Conservation (phyloP, 1,140 invertebrate genomes). For the Marisa cornuarietis region DNA sequence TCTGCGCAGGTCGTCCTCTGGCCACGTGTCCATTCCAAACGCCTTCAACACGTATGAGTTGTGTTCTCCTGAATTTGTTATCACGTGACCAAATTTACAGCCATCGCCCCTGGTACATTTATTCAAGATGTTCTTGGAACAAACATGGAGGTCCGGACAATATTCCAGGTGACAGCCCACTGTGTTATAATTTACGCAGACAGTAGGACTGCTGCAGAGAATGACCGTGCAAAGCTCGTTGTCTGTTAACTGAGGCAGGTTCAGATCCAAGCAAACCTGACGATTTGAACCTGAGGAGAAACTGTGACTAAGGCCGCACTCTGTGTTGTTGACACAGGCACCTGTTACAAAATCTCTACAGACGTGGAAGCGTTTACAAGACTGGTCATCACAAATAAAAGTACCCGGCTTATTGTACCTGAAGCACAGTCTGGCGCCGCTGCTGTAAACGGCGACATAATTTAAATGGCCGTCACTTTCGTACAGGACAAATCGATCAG, state of each 20-base stretch:
- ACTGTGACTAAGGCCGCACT: not conserved
- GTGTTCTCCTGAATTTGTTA: not conserved
- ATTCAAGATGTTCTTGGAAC: not conserved
- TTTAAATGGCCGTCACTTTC: not conserved
- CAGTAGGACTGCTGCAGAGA: not conserved
- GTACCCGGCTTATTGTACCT: not conserved
- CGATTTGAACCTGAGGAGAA: not conserved
- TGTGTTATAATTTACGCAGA: not conserved
- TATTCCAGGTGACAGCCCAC: not conserved
- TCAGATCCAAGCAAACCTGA: not conserved
- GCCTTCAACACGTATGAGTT: not conserved
- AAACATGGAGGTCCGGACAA: not conserved
- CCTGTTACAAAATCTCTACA: not conserved
- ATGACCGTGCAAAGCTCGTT: not conserved
- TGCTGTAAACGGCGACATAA: not conserved
- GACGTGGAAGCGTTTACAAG: not conserved
- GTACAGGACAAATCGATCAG: not conserved
- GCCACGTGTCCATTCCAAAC: not conserved
- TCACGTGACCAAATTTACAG: conserved; percentile 3
- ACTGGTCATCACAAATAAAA: not conserved
- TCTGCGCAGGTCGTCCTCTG: not conserved
- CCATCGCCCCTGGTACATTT: not conserved
- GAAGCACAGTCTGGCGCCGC: not conserved
- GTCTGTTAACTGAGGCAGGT: not conserved
- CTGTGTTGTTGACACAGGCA: not conserved